Evolutionary conservation across 2,113 vertebrate genomes (phyloP), one percentile per base, ranked within the genome.

Genomic region (Aptenodytes forsteri): DNA sequence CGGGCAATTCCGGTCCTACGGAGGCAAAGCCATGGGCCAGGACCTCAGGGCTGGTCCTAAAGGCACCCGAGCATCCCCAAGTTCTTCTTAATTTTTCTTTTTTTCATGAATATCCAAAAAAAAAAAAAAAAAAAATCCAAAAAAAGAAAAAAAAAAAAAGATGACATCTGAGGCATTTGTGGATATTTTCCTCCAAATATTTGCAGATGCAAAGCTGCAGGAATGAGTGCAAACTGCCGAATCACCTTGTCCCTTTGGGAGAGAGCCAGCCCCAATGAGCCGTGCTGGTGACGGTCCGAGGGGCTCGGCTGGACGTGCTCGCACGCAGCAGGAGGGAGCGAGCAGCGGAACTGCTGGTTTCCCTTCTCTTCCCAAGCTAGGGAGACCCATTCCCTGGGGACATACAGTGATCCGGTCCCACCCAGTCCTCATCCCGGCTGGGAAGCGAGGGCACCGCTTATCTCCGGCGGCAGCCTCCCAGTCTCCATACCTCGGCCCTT

Each of bases 1-100:
- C 1, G 1, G 42, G 38, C 34, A 19, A 30, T 6, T 6, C 5
- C 82, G 11, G 15, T 1, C 36, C 78, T 9, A 1, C 0, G 6
- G 54, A 44, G 47, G 40, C 2, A 1, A 55, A 81, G 17, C 8
- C 12, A 0, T 2, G 21, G 32, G 52, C 44, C 38, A 42, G 62
- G 47, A 49, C 5, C 7, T 40, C 40, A 5, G 22, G 46, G 50
- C 10, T 30, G 38, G 22, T 20, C 20, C 40, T 15, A 13, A 58
- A 32, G 21, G 13, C 47, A 52, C 49, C 55, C 47, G n/a, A 54
- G 29, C 44, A 70, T 10, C 25, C 1, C 2, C 5, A 8, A 4
- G 6, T 7, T 11, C 20, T 29, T 27, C 36, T 34, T 21, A 1
- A 3, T 27, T 50, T n/a, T 36, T 23, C 13, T 16, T 11, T 13